Percentiles rank a stretch among this genome's conserved stretches.
These are phyloP conservation scores for Pseudomugil gertrudae DNA, from an alignment of 2,797 vertebrate species.

Conservation along the genomic window DNA sequence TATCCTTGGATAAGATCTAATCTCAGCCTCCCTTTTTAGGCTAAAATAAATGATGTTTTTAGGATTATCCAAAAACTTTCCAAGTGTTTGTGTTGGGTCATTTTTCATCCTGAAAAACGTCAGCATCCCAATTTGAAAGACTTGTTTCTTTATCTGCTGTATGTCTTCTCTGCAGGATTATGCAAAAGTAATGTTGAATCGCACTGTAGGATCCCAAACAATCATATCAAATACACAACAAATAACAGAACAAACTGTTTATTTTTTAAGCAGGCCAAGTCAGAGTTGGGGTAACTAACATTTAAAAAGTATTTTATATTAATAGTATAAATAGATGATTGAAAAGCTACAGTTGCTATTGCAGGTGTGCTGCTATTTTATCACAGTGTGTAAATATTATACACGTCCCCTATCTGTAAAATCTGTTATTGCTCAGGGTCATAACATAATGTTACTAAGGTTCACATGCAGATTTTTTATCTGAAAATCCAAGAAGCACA, in stretches of 20 bases:
- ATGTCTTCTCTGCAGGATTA: constrained; percentile 9
- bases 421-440: not conserved
- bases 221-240: constrained; percentile 4
- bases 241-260: constrained; percentile 14
- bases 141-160: constrained; percentile 17
- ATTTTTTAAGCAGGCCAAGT: constrained; percentile 6
- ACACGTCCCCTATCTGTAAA: constrained; percentile 4
- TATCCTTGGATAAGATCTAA: constrained; percentile 41
- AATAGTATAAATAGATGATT: constrained; percentile 6
- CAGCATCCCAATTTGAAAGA: constrained; percentile 16
- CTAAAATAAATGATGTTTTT: constrained; percentile 30
- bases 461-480: constrained; percentile 1
- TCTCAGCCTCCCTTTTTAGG: constrained; percentile 42
- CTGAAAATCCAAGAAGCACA: not conserved
- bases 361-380: constrained; percentile 13
- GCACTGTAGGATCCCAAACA: not conserved
- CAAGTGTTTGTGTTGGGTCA: constrained; percentile 43
- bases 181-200: constrained; percentile 12
- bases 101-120: constrained; percentile 30
- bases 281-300: constrained; percentile 4
- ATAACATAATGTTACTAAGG: not conserved
- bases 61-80: constrained; percentile 42
- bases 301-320: constrained; percentile 5
- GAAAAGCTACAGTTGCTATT: constrained; percentile 12
- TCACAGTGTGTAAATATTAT: constrained; percentile 21